Evolutionary conservation across 2,797 vertebrate genomes (phyloP).

Genomic region (Schizopygopsis malacanthus): DNA sequence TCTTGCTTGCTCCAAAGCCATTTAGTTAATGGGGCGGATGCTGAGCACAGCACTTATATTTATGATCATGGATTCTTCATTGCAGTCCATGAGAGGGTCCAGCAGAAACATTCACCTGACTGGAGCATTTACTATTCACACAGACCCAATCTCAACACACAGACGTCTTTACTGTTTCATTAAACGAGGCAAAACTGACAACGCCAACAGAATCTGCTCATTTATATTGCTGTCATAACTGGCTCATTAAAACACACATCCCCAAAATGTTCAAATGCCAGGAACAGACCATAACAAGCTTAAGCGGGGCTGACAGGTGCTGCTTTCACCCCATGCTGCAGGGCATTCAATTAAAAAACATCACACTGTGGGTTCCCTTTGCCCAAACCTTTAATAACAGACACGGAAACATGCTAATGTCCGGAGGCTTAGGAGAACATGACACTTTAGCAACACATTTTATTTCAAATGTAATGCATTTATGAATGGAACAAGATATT

Average conservation of each 20-base stretch:
- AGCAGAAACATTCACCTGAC: slow-evolving; percentile 2
- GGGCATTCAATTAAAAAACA: slow-evolving; percentile 24
- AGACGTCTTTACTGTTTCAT: background rate
- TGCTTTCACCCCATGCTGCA: background rate
- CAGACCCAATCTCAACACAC: slow-evolving; percentile 1
- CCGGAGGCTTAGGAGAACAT: background rate
- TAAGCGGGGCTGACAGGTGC: slow-evolving; percentile 28
- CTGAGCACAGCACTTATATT: slow-evolving; percentile 55
- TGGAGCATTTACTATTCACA: slow-evolving; percentile 22
- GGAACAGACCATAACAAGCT: slow-evolving; percentile 22
- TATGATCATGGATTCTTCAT: slow-evolving; percentile 22
- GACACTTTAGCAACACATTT: background rate
- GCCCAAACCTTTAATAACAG: background rate
- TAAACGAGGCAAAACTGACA: background rate
- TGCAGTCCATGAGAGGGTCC: slow-evolving; percentile 27
- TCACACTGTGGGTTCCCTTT: background rate
- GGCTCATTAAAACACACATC: slow-evolving; percentile 28
- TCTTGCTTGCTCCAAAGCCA: slow-evolving; percentile 19
- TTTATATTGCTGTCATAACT: slow-evolving; percentile 7
- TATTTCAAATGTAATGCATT: background rate
- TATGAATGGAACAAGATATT: background rate
- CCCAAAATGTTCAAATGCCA: slow-evolving; percentile 18
- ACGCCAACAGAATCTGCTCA: background rate
- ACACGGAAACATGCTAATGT: background rate
- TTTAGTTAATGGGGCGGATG: slow-evolving; percentile 48